Conservation (phyloP, 2,797 vertebrate species). For the Luscinia luscinia region DNA sequence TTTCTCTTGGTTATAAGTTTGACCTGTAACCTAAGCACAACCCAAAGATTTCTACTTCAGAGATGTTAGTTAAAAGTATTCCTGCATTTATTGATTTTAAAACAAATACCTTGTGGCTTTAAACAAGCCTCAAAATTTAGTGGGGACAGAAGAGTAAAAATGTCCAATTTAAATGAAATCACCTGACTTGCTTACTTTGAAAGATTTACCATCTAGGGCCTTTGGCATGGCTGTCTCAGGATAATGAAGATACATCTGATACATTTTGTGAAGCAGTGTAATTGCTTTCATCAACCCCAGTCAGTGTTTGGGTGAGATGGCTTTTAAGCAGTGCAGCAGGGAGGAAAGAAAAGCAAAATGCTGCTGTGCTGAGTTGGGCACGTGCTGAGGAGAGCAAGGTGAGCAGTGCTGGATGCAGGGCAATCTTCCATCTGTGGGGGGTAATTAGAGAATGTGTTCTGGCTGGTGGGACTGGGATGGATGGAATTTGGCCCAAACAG, state of each 20-base stretch:
- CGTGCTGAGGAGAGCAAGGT: background rate
- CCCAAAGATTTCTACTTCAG: background rate
- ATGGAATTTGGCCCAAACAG: background rate
- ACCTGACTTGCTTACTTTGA: background rate
- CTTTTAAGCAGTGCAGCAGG: conserved; percentile 1
- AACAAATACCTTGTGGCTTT: background rate
- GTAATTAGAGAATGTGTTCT: conserved; percentile 12
- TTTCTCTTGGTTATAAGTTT: background rate
- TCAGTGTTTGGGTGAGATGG: background rate
- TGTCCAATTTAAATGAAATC: background rate
- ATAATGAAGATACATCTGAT: background rate
- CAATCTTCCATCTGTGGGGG: background rate
- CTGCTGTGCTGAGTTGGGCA: background rate
- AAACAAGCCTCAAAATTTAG: background rate
- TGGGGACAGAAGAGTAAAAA: background rate
- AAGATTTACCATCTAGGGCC: background rate
- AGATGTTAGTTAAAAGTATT: background rate
- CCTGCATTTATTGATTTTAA: background rate
- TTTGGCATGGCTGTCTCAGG: background rate
- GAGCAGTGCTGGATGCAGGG: background rate
- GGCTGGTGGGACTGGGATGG: background rate
- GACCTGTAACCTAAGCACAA: background rate
- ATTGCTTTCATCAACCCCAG: background rate
- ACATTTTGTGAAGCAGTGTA: background rate
- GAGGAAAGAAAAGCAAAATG: background rate